Evolutionary conservation across 2,113 vertebrate species (phyloP).

Genomic region (Phaethon lepturus): DNA sequence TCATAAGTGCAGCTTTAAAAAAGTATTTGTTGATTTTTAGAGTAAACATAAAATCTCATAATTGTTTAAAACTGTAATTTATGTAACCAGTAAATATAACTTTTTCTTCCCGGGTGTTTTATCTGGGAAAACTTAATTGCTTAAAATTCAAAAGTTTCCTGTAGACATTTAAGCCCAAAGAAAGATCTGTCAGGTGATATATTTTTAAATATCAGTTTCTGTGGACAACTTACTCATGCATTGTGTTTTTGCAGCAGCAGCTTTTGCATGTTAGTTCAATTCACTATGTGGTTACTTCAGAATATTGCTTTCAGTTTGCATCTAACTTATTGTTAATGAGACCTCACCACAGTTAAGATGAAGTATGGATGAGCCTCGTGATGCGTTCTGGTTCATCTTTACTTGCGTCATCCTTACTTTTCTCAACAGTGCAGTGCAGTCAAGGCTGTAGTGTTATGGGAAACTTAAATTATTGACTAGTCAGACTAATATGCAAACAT

Average conservation of each 20-base stretch:
- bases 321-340: not conserved
- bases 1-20: not conserved
- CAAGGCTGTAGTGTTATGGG: not conserved
- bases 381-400: not conserved
- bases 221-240: not conserved
- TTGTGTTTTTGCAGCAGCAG: not conserved
- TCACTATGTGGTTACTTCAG: not conserved
- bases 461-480: not conserved
- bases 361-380: not conserved
- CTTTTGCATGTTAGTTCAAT: not conserved
- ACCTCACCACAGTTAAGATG: not conserved
- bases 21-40: not conserved
- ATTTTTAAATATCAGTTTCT: not conserved
- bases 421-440: not conserved
- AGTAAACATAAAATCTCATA: not conserved
- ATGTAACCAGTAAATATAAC: not conserved
- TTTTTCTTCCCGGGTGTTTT: not conserved
- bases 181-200: not conserved
- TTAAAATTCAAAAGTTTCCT: not conserved
- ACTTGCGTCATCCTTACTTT: not conserved
- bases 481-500: not conserved
- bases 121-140: not conserved
- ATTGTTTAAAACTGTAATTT: not conserved
- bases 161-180: not conserved
- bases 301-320: not conserved